Evolutionary conservation across 2,888 invertebrate genomes (phyloP).

Genomic region (Agonopterix alstromeriana): DNA sequence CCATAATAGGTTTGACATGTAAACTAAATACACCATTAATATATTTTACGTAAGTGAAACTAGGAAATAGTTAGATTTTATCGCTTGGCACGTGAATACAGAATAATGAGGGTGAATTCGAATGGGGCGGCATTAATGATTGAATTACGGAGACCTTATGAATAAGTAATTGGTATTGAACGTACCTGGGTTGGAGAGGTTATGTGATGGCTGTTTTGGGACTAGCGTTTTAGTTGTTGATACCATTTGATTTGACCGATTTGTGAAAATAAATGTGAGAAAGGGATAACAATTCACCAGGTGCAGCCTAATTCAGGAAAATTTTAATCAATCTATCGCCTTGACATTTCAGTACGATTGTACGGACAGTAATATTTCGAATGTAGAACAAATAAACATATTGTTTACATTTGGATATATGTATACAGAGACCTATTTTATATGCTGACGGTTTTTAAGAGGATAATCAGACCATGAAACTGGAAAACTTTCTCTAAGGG

Average conservation of each 20-base stretch:
- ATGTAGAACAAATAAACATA: no score
- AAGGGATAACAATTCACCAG: neutral
- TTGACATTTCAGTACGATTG: neutral
- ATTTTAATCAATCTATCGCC: neutral
- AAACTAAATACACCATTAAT: conserved; percentile 4
- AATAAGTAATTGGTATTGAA: conserved; percentile 8
- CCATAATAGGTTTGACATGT: conserved; percentile 8
- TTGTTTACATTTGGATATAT: no score
- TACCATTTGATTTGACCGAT: no score
- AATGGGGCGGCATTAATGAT: conserved; percentile 6
- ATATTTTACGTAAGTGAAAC: conserved; percentile 7
- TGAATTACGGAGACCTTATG: conserved; percentile 5
- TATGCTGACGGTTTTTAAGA: no score
- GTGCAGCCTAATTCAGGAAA: neutral
- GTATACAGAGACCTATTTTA: no score
- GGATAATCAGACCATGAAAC: no score
- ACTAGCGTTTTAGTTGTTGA: neutral
- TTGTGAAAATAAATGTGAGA: neutral
- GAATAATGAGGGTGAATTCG: conserved; percentile 7
- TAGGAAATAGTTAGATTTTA: conserved; percentile 10
- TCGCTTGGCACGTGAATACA: conserved; percentile 1
- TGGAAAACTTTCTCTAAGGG: no score
- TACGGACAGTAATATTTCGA: no score
- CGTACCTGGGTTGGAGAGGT: neutral
- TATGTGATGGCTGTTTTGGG: neutral